These are phyloP conservation scores for Dicycla oo DNA, from an alignment of 2,888 invertebrate genomes.

Conservation along the genomic window DNA sequence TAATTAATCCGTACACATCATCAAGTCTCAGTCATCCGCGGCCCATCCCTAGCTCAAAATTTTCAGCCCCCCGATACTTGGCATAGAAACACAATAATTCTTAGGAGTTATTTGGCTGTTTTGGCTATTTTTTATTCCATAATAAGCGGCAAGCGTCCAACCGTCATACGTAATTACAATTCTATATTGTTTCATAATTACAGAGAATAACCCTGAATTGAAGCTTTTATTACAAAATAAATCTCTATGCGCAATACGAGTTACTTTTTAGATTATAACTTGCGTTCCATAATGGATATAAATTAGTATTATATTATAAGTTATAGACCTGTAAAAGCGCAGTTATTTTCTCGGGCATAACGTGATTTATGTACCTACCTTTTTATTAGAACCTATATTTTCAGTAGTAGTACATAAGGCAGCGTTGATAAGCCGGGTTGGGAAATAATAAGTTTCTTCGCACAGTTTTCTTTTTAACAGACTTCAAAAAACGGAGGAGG, in stretches of 20 bases:
- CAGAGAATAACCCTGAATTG: constrained; percentile 11
- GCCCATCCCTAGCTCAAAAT: background rate
- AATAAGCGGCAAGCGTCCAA: constrained; percentile 14
- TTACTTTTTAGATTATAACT: constrained; percentile 28
- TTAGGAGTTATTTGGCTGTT: constrained; percentile 3
- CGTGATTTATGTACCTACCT: constrained; percentile 36
- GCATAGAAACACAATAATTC: constrained; percentile 8
- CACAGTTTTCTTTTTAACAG: no score
- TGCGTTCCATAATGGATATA: constrained; percentile 53
- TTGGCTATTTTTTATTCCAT: constrained; percentile 16
- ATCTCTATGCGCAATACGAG: constrained; percentile 11
- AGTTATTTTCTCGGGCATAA: constrained; percentile 28
- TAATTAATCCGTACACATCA: no score
- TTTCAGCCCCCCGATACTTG: background rate
- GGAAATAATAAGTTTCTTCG: no score
- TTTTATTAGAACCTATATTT: constrained; percentile 30
- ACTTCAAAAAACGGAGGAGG: no score
- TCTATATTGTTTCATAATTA: constrained; percentile 44
- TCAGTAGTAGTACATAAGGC: background rate
- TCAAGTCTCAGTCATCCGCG: no score
- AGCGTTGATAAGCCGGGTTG: background rate
- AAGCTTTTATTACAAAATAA: constrained; percentile 13
- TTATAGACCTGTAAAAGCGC: constrained; percentile 31
- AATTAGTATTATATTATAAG: constrained; percentile 46
- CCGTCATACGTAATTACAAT: constrained; percentile 18